Evolutionary conservation across 2,888 invertebrate species (phyloP).

Genomic region (Spisula solida): DNA sequence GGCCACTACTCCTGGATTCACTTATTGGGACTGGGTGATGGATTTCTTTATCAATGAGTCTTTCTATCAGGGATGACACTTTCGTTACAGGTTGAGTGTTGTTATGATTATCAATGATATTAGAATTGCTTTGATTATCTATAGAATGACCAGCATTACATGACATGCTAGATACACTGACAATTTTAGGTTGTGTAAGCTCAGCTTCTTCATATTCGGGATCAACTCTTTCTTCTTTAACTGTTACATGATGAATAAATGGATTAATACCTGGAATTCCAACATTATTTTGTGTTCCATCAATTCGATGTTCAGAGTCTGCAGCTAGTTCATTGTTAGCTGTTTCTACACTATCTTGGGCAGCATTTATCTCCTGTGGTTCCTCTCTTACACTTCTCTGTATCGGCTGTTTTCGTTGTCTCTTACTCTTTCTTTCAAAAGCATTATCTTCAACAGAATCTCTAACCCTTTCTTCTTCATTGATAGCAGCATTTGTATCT

Average conservation of each 20-base stretch:
- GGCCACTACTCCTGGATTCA: background rate
- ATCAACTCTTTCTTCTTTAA: constrained; percentile 60
- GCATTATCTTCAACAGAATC: background rate
- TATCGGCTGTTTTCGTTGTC: constrained; percentile 52
- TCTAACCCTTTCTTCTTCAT: background rate
- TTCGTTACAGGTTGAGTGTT: constrained; percentile 20
- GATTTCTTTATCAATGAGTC: constrained; percentile 55
- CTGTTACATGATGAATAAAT: constrained; percentile 44
- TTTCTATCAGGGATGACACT: constrained; percentile 42
- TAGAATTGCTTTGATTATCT: background rate
- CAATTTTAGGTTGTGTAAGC: constrained; percentile 37
- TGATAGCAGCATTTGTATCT: constrained; percentile 50
- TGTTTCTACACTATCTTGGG: background rate
- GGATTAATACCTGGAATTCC: constrained; percentile 30
- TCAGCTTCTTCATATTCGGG: constrained; percentile 54
- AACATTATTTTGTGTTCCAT: background rate
- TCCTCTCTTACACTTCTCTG: constrained; percentile 9
- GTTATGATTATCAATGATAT: background rate
- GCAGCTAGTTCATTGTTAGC: background rate
- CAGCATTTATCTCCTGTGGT: background rate
- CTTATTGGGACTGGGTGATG: background rate
- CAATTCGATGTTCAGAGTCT: background rate
- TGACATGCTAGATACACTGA: constrained; percentile 28
- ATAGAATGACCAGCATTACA: background rate
- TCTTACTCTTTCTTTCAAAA: constrained; percentile 43